A percentile compares a stretch with the other conserved stretches of the same genome.
Evolutionary conservation across 2,797 vertebrate species (phyloP).

Genomic region (Poecilia gillii): DNA sequence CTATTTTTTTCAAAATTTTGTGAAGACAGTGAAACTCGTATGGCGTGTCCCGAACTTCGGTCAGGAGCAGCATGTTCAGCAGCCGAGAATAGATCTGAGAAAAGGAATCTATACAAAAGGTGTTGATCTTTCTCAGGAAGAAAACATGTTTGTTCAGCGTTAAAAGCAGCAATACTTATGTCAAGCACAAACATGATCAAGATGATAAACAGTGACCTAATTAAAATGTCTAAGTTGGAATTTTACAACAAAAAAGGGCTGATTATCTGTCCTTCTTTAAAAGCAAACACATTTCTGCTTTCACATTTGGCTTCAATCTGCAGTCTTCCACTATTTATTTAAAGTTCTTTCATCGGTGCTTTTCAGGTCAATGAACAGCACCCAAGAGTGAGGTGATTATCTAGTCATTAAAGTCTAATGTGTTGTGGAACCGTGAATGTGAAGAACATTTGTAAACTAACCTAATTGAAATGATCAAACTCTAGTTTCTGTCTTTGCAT

Average conservation of each 20-base stretch:
- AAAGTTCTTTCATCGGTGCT: neutral
- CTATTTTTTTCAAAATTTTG: neutral
- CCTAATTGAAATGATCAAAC: neutral
- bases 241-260: neutral
- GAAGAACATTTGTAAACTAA: constrained; percentile 5
- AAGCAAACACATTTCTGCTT: constrained; percentile 3
- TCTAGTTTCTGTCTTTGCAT: neutral
- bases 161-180: neutral
- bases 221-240: neutral
- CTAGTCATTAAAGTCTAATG: constrained; percentile 6
- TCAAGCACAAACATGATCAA: neutral
- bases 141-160: neutral
- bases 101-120: neutral
- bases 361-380: neutral
- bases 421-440: neutral
- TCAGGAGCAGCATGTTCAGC: neutral
- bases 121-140: neutral
- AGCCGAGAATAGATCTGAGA: neutral
- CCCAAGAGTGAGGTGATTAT: constrained; percentile 2
- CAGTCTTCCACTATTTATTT: neutral
- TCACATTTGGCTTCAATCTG: neutral
- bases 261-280: neutral
- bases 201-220: neutral
- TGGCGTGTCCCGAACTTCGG: neutral
- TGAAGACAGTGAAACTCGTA: neutral